Evolutionary conservation across 2,888 invertebrate species (phyloP).

Genomic region (Selenia dentaria): DNA sequence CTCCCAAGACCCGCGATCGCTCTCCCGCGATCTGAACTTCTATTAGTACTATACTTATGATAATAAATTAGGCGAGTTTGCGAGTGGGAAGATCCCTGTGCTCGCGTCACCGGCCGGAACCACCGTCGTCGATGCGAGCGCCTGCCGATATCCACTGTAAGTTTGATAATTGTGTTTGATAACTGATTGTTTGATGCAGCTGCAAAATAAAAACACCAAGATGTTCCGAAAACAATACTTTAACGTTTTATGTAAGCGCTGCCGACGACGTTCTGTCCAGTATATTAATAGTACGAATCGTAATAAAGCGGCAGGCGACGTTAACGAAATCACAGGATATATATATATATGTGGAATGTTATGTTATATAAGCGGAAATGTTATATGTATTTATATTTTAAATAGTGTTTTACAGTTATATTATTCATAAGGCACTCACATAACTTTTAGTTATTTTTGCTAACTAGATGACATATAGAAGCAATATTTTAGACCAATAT

Average conservation of each 20-base stretch:
- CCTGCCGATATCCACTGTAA: slow-evolving; percentile 63
- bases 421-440: slow-evolving; percentile 60
- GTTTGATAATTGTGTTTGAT: slow-evolving; percentile 77
- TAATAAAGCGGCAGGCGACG: slow-evolving; percentile 59
- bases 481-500: slow-evolving; percentile 49
- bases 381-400: slow-evolving; percentile 60
- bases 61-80: slow-evolving; percentile 76
- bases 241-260: slow-evolving; percentile 63
- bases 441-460: slow-evolving; percentile 61
- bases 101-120: slow-evolving; percentile 53
- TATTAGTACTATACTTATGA: slow-evolving; percentile 82
- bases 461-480: slow-evolving; percentile 57
- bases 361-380: slow-evolving; percentile 55
- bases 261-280: slow-evolving; percentile 75
- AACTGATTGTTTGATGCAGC: slow-evolving; percentile 72
- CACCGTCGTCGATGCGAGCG: slow-evolving; percentile 43
- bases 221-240: slow-evolving; percentile 55
- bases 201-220: slow-evolving; percentile 77
- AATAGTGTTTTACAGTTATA: slow-evolving; percentile 65
- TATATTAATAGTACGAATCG: slow-evolving; percentile 46
- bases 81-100: slow-evolving; percentile 62
- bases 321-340: slow-evolving; percentile 44
- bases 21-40: slow-evolving; percentile 72
- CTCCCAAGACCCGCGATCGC: slow-evolving; percentile 69
- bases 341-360: slow-evolving; percentile 31